Conservation (phyloP, 2,797 vertebrate species). For the Typhlichthys subterraneus region DNA sequence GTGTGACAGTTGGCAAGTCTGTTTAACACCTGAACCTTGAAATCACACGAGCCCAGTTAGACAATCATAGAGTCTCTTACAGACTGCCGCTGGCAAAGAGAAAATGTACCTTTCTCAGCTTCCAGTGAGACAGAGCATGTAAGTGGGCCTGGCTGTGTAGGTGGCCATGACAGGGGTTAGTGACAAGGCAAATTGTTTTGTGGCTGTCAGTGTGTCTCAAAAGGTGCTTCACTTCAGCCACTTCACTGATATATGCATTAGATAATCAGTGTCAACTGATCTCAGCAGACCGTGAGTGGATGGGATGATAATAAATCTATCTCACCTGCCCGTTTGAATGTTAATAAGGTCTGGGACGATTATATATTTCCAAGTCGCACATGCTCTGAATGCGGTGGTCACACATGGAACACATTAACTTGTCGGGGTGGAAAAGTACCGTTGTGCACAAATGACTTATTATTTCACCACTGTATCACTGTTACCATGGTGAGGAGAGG, state of each 20-base stretch:
- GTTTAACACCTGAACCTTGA: constrained; percentile 50
- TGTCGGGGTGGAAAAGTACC: constrained; percentile 47
- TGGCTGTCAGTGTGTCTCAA: constrained; percentile 49
- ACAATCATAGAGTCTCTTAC: constrained; percentile 68
- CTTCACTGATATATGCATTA: constrained; percentile 21
- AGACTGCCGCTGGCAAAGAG: constrained; percentile 63
- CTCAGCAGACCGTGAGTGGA: constrained; percentile 41
- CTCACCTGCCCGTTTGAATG: constrained; percentile 22
- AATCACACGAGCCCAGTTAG: constrained; percentile 54
- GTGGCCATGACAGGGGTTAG: constrained; percentile 44
- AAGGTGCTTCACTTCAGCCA: constrained; percentile 31
- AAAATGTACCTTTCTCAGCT: constrained; percentile 67
- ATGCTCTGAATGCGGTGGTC: constrained; percentile 40
- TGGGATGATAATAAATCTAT: constrained; percentile 48
- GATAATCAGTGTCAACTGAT: constrained; percentile 28
- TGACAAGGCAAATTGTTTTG: constrained; percentile 52
- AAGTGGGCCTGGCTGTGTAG: constrained; percentile 38
- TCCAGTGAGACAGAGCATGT: constrained; percentile 23
- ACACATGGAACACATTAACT: constrained; percentile 63
- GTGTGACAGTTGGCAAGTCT: constrained; percentile 49
- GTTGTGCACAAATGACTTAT: constrained; percentile 60
- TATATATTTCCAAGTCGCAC: constrained; percentile 45
- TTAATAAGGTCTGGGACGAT: neutral
- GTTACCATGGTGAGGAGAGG: constrained; percentile 80
- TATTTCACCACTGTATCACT: constrained; percentile 74